Evolutionary conservation across 2,888 invertebrate species (phyloP).

Genomic region (Lutraria lutraria): DNA sequence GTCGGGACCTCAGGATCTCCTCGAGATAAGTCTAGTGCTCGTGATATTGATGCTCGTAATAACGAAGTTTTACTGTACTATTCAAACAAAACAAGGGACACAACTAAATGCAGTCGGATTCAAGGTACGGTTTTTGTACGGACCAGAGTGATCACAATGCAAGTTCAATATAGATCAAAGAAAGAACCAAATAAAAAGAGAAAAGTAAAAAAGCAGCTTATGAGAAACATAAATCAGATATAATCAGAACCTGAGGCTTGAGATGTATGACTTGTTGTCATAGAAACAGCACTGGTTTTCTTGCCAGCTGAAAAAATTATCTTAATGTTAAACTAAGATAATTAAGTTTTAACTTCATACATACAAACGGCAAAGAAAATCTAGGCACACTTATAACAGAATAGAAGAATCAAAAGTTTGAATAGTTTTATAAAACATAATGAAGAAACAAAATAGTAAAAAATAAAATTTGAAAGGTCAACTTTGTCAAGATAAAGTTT

Average conservation of each 20-base stretch:
- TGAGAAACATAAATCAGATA: conserved; percentile 8
- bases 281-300: conserved; percentile 58
- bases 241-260: conserved; percentile 44
- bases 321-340: not conserved
- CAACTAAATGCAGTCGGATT: not conserved
- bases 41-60: no score
- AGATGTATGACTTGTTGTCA: conserved; percentile 33
- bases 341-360: not conserved
- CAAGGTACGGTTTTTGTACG: not conserved
- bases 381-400: no score
- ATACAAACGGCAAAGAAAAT: no score
- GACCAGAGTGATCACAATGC: not conserved
- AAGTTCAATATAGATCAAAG: not conserved
- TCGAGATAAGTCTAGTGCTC: no score
- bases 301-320: conserved; percentile 54
- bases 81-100: no score
- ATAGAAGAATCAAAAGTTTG: no score
- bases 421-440: no score
- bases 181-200: not conserved
- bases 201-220: conserved; percentile 19
- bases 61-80: no score
- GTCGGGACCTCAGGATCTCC: no score
- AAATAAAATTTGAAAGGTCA: no score
- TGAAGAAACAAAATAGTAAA: no score
- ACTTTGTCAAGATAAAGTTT: no score